Evolutionary conservation across 2,113 vertebrate genomes (phyloP), one percentile per base, ranked within the genome.

Genomic region (Pelusios castaneus): DNA sequence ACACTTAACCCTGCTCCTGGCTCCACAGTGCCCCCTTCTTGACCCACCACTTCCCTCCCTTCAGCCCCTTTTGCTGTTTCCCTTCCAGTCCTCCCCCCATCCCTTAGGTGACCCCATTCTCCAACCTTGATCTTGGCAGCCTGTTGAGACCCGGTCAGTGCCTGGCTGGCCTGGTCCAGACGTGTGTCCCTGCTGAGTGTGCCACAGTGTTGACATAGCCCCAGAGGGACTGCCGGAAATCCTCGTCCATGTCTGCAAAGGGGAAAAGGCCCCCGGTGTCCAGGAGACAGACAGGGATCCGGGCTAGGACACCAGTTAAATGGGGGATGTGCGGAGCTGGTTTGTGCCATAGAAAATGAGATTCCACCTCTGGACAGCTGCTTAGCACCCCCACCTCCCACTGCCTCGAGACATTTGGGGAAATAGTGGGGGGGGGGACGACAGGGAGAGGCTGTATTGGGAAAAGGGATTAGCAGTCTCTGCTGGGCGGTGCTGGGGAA

Each of bases 321-420:
- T n/a, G 63, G 63, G 8, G 34, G 17, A n/a, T 21, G 34, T 3
- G n/a, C 2, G 4, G 34, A 5, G 17, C 19, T 21, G 0, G 19
- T 70, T 70, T 21, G 34, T n/a, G 63, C 1, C 2, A 34, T 16
- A n/a, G 63, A 34, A n/a, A 67, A n/a, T n/a, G 63, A 3, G 19
- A 21, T 38, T 2, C 16, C 17, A 19, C n/a, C 63, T 38, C 63
- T 21, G 63, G 63, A 34, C 19, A 9, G 8, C 0, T 5, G 63
- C 63, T 67, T 67, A 21, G 8, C 0, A 38, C 17, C 55, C 34
- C 55, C 4, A 55, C 54, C 55, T 5, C 8, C 10, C n/a, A n/a
- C 17, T 70, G n/a, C 34, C n/a, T 22, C 8, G 17, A 34, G 34
- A 5, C 2, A 10, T 21, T 21, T 34, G 29, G 34, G n/a, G 63